Evolutionary conservation across 1,140 invertebrate genomes (phyloP), one percentile per base, ranked within the genome.

Genomic region (Neomicropteryx cornuta): DNA sequence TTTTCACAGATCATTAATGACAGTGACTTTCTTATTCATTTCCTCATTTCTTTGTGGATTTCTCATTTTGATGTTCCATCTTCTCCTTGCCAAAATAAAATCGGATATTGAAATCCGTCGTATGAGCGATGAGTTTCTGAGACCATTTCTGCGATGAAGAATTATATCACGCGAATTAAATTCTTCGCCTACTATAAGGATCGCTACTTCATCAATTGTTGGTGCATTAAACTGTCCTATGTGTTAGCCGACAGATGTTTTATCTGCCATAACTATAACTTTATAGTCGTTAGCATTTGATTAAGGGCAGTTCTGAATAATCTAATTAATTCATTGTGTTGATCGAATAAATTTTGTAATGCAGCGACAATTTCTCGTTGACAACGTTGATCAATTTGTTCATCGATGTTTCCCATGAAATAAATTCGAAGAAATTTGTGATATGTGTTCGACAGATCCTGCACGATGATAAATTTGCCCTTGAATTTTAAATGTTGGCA

Each of bases 101-200:
- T 39, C 18, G 59, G 62, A 55, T 71, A 71, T 53, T 71, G 66
- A 22, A 71, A 46, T n/a, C 59, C 52, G 51, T 70, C 62, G 45
- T 70, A 67, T 20, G 46, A 52, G 4, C 55, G 49, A 51, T 71
- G 66, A 38, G 53, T 61, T 45, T 69, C 64, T 8, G 39, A 39
- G 33, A 70, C 50, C 48, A 47, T 52, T 53, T 40, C 56, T 39
- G 39, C 49, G 47, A 43, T 55, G 51, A 51, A 66, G 34, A 22
- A 67, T 48, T 49, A 70, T 69, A 47, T 70, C 58, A 39, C 52
- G 50, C 14, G 41, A 39, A 44, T 56, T 32, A 20, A 51, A 51
- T 38, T 59, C 29, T 46, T 67, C 53, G 18, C 59, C 61, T 39
- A 60, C 57, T 42, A 68, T 53, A 28, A 70, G 47, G 41, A 58